Evolutionary conservation across 2,797 vertebrate genomes (phyloP), one percentile per base, ranked within the genome.

Genomic region (Carduelis carduelis): DNA sequence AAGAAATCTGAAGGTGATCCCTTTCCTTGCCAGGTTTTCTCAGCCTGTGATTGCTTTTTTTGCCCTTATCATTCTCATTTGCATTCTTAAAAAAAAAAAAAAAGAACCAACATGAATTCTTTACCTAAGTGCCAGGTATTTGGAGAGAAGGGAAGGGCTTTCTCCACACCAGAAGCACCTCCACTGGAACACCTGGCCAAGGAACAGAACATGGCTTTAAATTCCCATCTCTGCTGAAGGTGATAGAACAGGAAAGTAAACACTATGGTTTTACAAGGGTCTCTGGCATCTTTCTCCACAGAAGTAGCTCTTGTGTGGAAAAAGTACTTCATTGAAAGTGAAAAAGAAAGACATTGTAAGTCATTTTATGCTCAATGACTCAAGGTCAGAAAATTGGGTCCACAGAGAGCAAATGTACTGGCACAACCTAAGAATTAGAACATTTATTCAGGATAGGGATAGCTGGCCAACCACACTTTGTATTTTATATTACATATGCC

Each of bases 11-110:
- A 63, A 94, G 66, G 43, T 34, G 16, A 90, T 71, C 6, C 20
- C 14, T 43, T 84, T 89, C 65, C 63, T 76, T 89, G 89, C 72
- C 86, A 93, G 79, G 8, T n/a, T 93, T 93, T 61, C 59, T 84
- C n/a, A 41, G n/a, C 35, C 22, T 55, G 28, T 2, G 5, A 65
- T 39, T 19, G 1, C 39, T 47, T 6, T 49, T 78, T 74, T 74
- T 74, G 27, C 27, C 13, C 22, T 66, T 85, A 55, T 44, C 8
- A 27, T 66, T 87, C n/a, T 72, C 56, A 57, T 70, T 69, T 83
- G 5, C 10, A 1, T 37, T 65, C 43, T 50, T 64, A 0, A 57
- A 28, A 64, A 55, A 66, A 61, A 47, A 8, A 32, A 30, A 6
- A 32, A 21, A 35, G 11, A 35, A 35, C 4, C 15, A 39, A 39